phyloP scores from a whole-genome alignment of 2,888 invertebrate genomes.

The Chymomyza caudatula region DNA sequence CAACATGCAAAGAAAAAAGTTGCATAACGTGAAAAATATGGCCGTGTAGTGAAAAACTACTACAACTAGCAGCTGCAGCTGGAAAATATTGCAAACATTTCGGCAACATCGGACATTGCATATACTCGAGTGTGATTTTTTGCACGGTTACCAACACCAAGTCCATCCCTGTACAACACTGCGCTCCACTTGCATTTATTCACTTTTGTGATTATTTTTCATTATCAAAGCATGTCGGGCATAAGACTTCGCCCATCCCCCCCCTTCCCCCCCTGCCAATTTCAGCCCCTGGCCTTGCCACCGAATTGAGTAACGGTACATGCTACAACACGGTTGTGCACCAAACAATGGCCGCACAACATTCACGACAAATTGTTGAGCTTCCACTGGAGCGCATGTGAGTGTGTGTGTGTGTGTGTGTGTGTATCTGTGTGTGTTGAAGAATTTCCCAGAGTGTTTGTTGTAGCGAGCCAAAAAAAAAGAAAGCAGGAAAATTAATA shows the following conservation, averaged over 20 bases:
- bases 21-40: not conserved
- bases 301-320: not conserved
- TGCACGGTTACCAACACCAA: constrained; percentile 17
- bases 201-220: constrained; percentile 47
- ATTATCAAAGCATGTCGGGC: constrained; percentile 35
- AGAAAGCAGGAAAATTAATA: not conserved
- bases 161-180: not conserved
- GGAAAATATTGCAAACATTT: not conserved
- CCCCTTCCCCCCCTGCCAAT: not conserved
- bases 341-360: constrained; percentile 1
- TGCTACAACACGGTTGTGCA: not conserved
- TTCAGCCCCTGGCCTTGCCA: not conserved
- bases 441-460: not conserved
- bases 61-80: not conserved
- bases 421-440: constrained; percentile 1
- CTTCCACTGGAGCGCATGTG: constrained; percentile 9
- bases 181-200: constrained; percentile 1
- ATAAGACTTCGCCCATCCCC: not conserved
- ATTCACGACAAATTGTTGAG: constrained; percentile 58
- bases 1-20: not conserved
- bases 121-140: constrained; percentile 31
- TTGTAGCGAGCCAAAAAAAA: not conserved
- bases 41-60: not conserved
- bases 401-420: constrained; percentile 1
- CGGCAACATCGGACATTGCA: not conserved